Evolutionary conservation across 2,797 vertebrate species (phyloP), one percentile per base, ranked within the genome.

Genomic region (Halcyon badia): DNA sequence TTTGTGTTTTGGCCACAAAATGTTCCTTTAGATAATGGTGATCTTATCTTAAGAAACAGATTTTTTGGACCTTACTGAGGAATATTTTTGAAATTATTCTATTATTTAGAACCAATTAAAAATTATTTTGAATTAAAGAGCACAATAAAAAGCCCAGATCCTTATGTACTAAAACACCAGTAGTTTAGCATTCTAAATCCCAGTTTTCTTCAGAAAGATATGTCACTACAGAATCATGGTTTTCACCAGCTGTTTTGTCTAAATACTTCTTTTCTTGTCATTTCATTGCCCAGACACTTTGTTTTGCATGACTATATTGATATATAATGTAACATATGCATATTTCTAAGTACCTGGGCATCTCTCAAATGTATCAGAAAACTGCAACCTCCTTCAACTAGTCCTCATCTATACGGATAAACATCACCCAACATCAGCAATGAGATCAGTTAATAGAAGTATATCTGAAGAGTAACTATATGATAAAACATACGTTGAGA

Each of bases 361-460:
- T 82, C 58, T 91, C 79, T 64, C 35, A 83, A 84, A 64, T 7
- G 28, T 24, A 54, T 56, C 14, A 60, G 28, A 73, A 84, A 94
- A 66, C 4, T 35, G 11, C 61, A 87, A 10, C 19, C 24, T 51
- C 65, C 30, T 48, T 52, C n/a, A 87, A 33, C 14, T 25, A 72
- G 72, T 90, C 69, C 62, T 85, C 35, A 39, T 35, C 31, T 44
- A 26, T n/a, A 46, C 56, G 69, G 81, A 79, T 82, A 94, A 95
- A 91, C 41, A 77, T 62, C 44, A 93, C 22, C 46, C 92, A 96
- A 96, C 81, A 60, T 16, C 85, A 79, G 37, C 11, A 65, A 78
- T 26, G 16, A 78, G 22, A 66, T 61, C 51, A 83, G 61, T 71
- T 89, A 82, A 95, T 41, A 83, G 33, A 87, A 58, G 8, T 61